A percentile compares a stretch with the other conserved stretches of the same genome.
Evolutionary conservation across 2,797 vertebrate genomes (phyloP).

Genomic region (Trachops cirrhosus): DNA sequence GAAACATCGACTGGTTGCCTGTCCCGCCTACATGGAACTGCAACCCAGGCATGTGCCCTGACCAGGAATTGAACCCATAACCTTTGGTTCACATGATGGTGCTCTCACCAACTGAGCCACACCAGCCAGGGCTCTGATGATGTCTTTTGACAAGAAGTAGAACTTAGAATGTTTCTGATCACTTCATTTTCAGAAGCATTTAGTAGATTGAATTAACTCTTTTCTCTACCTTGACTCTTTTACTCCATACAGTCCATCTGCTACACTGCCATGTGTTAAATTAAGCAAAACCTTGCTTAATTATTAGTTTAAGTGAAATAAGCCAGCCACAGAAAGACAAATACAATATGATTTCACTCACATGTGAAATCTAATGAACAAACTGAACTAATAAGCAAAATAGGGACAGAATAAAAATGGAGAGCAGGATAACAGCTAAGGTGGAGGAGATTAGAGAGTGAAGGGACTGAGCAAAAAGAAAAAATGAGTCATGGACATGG

Average conservation of each 20-base stretch:
- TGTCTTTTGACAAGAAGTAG: not conserved
- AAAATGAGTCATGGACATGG: too few relatives aligned
- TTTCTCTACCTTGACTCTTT: not conserved
- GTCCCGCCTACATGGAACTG: not conserved
- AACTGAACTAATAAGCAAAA: too few relatives aligned
- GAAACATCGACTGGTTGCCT: not conserved
- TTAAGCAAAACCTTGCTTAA: not conserved
- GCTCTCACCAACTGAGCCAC: not conserved
- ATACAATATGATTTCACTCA: not conserved
- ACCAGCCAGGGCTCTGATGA: not conserved
- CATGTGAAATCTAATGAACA: not conserved
- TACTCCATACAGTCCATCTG: not conserved
- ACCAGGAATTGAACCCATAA: not conserved
- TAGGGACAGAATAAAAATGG: too few relatives aligned
- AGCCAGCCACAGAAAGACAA: not conserved
- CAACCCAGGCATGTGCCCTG: not conserved
- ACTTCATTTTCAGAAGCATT: constrained; percentile 32
- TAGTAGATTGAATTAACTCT: not conserved
- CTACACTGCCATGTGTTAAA: not conserved
- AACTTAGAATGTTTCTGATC: constrained; percentile 31
- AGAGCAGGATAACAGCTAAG: too few relatives aligned
- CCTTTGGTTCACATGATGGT: too few relatives aligned
- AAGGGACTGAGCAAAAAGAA: too few relatives aligned
- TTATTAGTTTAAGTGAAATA: not conserved
- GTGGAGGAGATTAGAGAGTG: too few relatives aligned